Base-by-base conservation (phyloP, 2,888 invertebrate genomes). In the Rhabditoides inermis region DNA sequence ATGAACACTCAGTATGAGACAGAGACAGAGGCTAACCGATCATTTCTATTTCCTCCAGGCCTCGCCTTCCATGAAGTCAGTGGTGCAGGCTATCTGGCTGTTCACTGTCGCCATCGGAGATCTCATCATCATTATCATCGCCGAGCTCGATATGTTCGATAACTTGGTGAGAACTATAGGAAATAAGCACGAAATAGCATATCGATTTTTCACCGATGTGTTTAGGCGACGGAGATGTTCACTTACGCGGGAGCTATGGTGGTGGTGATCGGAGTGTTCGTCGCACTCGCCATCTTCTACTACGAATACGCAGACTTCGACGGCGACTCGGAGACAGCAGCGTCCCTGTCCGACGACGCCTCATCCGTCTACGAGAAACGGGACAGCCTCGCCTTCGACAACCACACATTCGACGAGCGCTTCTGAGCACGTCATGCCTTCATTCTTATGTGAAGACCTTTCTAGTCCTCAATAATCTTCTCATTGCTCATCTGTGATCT, bases 51-150 rank as follows among this genome's bases (percentile, higher is more conserved):
- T 15, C 35, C 4, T 25, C 44, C 58, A 78, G 82, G 89, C 92
- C 0, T 91, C 94, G 0, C 76, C 82, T 5, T 85, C 85, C 58
- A 90, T 95, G 91, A 95, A 94, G 78, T 88, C 92, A 0, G 85
- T 95, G 0, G 78, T 95, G 46, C 86, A 87, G 76, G 89, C 92
- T 0, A 84, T 85, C 6, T 95, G 90, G 88, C 81, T 91, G 15
- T 80, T 94, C 37, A 90, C 91, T 0, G 88, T 88, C 0, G 89
- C 92, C 0, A 82, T 92, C 70, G 95, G 95, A 32, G 92, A 94
- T 79, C 79, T 92, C 32, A 84, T 95, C 53, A 90, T 92, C 0
- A 85, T 91, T 15, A 82, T 91, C 12, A 61, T 68, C 32, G 53
- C 53, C n/a, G 41, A 49, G 28, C 49, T 61, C 47, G 47, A 59